A percentile compares a stretch with the other conserved stretches of the same genome.
phyloP scores from a whole-genome alignment of 2,888 invertebrate species.

The Spisula subtruncata region DNA sequence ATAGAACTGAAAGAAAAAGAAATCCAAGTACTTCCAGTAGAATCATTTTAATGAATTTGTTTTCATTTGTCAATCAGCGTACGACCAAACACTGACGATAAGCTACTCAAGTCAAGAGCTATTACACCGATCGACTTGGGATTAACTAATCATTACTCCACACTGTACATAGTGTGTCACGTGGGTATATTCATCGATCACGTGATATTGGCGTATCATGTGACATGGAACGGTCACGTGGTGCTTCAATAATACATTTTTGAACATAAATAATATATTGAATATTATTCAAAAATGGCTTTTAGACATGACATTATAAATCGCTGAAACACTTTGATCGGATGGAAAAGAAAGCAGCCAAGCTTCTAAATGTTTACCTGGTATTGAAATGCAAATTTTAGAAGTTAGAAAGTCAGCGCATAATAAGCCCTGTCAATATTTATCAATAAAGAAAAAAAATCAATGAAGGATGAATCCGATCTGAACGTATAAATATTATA shows the following conservation, averaged over 20 bases:
- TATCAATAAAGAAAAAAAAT: constrained; percentile 42
- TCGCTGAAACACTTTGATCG: not conserved
- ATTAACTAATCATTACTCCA: constrained; percentile 43
- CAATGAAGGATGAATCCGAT: constrained; percentile 42
- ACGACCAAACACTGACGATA: constrained; percentile 16
- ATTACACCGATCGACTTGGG: constrained; percentile 15
- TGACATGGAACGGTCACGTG: not conserved
- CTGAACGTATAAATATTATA: constrained; percentile 48
- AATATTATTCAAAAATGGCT: constrained; percentile 25
- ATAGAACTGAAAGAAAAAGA: not conserved
- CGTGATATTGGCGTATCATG: not conserved
- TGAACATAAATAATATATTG: not conserved
- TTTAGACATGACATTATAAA: not conserved
- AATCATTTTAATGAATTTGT: constrained; percentile 28
- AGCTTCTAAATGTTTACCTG: not conserved
- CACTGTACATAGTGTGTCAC: constrained; percentile 27
- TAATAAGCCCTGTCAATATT: constrained; percentile 35
- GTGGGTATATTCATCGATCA: constrained; percentile 5
- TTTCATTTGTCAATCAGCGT: constrained; percentile 19
- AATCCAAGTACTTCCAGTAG: constrained; percentile 26
- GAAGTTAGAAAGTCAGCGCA: constrained; percentile 16
- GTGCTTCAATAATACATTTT: not conserved
- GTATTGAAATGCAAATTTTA: constrained; percentile 31
- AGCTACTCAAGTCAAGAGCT: constrained; percentile 29
- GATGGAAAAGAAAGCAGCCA: not conserved